These are phyloP conservation scores for Salarias fasciatus DNA, from an alignment of 2,797 vertebrate species.

Conservation along the genomic window DNA sequence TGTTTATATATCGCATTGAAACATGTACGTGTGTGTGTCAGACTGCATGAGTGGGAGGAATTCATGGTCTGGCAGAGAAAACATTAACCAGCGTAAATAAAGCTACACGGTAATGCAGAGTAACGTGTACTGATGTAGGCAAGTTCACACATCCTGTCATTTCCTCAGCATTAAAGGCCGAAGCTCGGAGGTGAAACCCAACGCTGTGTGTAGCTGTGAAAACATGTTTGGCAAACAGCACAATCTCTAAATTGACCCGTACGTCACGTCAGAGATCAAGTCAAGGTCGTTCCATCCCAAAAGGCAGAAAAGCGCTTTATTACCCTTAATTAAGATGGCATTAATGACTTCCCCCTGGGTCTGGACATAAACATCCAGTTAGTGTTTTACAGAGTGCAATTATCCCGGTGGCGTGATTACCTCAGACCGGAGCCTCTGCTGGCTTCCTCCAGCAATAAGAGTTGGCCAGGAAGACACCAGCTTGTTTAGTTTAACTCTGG, in stretches of 20 bases:
- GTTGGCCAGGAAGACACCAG: conserved; percentile 73
- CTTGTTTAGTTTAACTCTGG: conserved; percentile 77
- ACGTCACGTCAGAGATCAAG: conserved; percentile 58
- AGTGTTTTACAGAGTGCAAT: conserved; percentile 79
- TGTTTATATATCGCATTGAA: conserved; percentile 36
- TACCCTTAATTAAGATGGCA: conserved; percentile 81
- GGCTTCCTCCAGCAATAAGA: conserved; percentile 72
- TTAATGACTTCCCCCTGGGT: conserved; percentile 81
- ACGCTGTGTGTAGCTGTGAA: conserved; percentile 57
- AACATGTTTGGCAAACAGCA: conserved; percentile 51
- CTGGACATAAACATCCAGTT: conserved; percentile 80
- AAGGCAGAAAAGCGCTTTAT: conserved; percentile 69
- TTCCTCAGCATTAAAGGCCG: conserved; percentile 23
- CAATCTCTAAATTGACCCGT: conserved; percentile 51
- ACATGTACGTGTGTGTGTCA: conserved; percentile 5
- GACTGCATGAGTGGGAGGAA: conserved; percentile 17
- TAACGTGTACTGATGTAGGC: too few species aligned
- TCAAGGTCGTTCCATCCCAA: conserved; percentile 67
- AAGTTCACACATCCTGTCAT: conserved; percentile 24
- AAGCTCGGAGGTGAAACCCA: conserved; percentile 40
- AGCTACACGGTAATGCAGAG: conserved; percentile 24
- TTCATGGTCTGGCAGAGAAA: too few species aligned
- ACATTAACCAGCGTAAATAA: conserved; percentile 39
- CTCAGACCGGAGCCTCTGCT: conserved; percentile 73
- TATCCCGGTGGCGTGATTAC: conserved; percentile 78